Conservation (phyloP, 2,113 vertebrate species). For the Mus pahari region DNA sequence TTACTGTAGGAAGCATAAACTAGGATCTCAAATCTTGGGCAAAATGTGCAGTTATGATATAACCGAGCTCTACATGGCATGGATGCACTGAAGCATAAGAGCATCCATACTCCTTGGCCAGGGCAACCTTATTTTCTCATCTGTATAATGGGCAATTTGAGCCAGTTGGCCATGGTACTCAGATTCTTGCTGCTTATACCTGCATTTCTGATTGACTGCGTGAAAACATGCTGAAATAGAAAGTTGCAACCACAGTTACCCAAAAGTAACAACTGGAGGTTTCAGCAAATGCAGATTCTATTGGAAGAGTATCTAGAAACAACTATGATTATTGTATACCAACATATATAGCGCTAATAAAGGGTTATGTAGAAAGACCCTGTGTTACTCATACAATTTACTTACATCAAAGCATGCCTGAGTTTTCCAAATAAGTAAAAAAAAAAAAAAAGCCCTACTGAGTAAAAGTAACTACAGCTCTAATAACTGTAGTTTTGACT, state of each 20-base stretch:
- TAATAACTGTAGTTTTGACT: background rate
- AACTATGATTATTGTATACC: background rate
- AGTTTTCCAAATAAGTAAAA: background rate
- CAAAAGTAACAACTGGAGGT: background rate
- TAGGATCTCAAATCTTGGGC: background rate
- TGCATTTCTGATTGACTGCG: background rate
- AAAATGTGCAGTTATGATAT: fast-evolving
- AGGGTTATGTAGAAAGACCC: background rate
- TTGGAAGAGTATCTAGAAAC: background rate
- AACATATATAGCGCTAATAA: background rate
- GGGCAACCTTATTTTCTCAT: background rate
- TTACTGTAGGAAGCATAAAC: background rate
- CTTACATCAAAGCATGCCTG: background rate
- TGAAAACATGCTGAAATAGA: too few species aligned
- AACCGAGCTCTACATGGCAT: background rate
- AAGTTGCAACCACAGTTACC: background rate
- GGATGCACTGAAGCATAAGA: background rate
- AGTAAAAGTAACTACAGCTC: background rate
- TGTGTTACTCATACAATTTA: background rate
- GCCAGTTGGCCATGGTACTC: too few species aligned
- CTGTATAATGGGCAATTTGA: background rate
- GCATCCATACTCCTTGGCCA: background rate
- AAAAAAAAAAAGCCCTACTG: background rate
- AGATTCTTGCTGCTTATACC: background rate
- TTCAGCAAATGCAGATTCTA: background rate